A percentile compares a stretch with the other conserved stretches of the same genome.
Conservation (phyloP, 2,888 invertebrate genomes). For the Cremastinae sp. region DNA sequence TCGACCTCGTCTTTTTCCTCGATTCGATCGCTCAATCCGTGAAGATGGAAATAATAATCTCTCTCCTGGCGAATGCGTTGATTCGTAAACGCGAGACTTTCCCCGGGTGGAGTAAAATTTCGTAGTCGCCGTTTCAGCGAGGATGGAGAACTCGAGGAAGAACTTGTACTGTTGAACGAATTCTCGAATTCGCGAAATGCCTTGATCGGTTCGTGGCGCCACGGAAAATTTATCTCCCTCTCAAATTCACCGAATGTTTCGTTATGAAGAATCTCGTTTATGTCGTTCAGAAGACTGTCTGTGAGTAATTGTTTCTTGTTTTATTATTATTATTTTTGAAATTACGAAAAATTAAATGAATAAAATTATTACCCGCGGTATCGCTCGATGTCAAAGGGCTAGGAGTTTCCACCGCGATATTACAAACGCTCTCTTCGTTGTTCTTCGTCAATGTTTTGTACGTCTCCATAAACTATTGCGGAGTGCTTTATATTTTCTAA, state of each 20-base stretch:
- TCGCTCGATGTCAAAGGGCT: conserved; percentile 54
- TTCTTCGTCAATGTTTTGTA: conserved; percentile 36
- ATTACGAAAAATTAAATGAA: neutral
- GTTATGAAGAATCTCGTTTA: conserved; percentile 37
- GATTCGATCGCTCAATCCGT: conserved; percentile 61
- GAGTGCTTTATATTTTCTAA: neutral
- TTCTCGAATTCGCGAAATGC: conserved; percentile 19
- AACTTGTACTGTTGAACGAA: conserved; percentile 41
- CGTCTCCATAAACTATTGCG: conserved; percentile 44
- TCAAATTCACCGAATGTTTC: neutral
- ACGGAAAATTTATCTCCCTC: neutral
- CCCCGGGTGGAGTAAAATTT: conserved; percentile 41
- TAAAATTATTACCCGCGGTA: conserved; percentile 47
- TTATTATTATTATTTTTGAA: neutral
- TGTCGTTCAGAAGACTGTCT: conserved; percentile 47
- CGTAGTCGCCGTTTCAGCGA: conserved; percentile 62
- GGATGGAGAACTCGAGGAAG: conserved; percentile 64
- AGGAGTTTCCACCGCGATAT: conserved; percentile 49
- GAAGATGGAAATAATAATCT: conserved; percentile 62
- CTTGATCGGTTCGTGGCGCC: conserved; percentile 2
- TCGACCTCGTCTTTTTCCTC: conserved; percentile 69
- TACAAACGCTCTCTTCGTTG: conserved; percentile 37
- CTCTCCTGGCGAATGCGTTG: conserved; percentile 64
- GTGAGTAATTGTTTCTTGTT: too few species aligned
- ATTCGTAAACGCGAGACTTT: conserved; percentile 56